Percentiles rank a stretch among this genome's conserved stretches.
phyloP scores from a whole-genome alignment of 2,888 invertebrate genomes.

The Cylindroiulus punctatus region DNA sequence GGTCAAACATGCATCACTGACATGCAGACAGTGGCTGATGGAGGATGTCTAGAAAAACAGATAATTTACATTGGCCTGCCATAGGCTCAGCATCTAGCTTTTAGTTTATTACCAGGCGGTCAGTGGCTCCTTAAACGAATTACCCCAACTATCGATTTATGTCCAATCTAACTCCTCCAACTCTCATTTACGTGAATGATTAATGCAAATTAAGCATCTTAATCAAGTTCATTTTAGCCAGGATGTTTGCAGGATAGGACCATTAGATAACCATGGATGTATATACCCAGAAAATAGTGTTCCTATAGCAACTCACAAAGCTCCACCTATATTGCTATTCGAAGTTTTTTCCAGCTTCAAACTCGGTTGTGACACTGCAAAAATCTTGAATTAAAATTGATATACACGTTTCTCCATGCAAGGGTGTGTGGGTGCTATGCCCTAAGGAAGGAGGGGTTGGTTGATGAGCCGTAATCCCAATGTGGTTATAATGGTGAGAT shows the following conservation, averaged over 20 bases:
- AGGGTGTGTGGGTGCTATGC: constrained; percentile 1
- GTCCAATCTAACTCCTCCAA: not conserved
- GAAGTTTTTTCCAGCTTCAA: no score
- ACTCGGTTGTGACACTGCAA: no score
- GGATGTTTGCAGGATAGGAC: no score
- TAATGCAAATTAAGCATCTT: no score
- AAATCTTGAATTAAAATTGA: not conserved
- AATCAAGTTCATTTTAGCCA: no score
- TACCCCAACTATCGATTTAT: not conserved
- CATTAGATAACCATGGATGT: no score
- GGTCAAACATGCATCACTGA: not conserved
- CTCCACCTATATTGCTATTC: no score
- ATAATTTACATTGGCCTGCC: not conserved
- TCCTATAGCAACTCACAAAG: no score
- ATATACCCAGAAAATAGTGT: no score
- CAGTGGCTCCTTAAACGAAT: constrained; percentile 7
- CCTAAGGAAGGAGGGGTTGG: constrained; percentile 1
- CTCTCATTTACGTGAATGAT: not conserved
- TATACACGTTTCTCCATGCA: not conserved
- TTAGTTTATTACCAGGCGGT: not conserved
- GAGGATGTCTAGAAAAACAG: not conserved
- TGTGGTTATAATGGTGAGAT: constrained; percentile 48
- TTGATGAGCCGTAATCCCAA: constrained; percentile 29
- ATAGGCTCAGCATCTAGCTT: not conserved
- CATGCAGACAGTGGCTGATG: not conserved